These are phyloP conservation scores for Panagrolaimus sp. DNA, from an alignment of 1,140 invertebrate genomes.

Conservation along the genomic window DNA sequence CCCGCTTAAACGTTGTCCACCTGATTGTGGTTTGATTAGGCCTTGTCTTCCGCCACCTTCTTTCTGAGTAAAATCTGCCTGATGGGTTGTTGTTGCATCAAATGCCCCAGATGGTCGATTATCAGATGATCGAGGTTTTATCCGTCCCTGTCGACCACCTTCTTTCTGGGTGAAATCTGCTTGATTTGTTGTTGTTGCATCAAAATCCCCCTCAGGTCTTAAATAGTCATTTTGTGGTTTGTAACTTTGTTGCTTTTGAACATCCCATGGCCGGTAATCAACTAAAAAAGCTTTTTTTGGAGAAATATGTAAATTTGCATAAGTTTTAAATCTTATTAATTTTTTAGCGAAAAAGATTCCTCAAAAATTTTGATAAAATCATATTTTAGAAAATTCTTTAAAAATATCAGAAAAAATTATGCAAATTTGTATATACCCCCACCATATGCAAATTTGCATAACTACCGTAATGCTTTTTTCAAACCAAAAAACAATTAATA, in stretches of 20 bases:
- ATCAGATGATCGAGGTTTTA: neutral
- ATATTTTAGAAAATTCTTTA: no score
- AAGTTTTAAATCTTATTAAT: no score
- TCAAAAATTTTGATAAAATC: no score
- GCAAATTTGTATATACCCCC: no score
- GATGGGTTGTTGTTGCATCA: constrained; percentile 9
- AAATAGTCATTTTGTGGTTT: neutral
- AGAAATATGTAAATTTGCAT: no score
- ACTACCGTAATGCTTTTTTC: no score
- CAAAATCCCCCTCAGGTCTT: neutral
- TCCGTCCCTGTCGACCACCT: neutral
- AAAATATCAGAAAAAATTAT: no score
- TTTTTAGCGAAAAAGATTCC: no score
- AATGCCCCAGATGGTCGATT: neutral
- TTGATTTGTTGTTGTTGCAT: constrained; percentile 2
- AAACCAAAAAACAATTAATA: no score
- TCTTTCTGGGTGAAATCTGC: constrained; percentile 1
- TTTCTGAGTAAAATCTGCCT: neutral
- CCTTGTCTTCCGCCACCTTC: neutral
- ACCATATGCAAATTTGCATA: no score
- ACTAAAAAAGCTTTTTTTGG: neutral
- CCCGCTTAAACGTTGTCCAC: neutral
- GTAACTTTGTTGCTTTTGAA: neutral
- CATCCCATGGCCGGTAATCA: neutral
- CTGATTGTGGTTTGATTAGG: neutral